Base-by-base conservation (phyloP, 1,140 invertebrate genomes). In the Trichonephila clavipes region DNA sequence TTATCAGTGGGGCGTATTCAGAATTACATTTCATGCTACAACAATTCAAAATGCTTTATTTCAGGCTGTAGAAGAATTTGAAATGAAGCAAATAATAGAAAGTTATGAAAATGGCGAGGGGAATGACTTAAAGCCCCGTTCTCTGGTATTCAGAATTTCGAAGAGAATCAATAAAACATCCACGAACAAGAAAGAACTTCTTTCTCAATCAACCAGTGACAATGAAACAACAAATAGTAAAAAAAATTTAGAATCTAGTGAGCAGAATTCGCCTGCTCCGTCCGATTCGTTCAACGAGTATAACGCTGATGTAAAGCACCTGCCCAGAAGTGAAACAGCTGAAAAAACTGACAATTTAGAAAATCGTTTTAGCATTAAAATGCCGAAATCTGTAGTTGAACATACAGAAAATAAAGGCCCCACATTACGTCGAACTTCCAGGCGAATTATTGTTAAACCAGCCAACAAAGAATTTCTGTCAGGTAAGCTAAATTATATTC, bases 81-180 rank as follows among this genome's bases (percentile, higher is more conserved):
- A 77, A 77, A 77, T 77, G 34, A 40, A 77, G 34, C 72, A 77
- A 77, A 34, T 77, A 19, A 24, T 34, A 18, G 34, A 24, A 34
- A 72, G 24, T 12, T 34, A 28, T 16, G 16, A 72, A 28, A n/a
- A 28, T 28, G 28, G 28, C 16, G 34, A 77, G 14, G 72, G 72
- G 18, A 40, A 19, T 18, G 24, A 28, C 12, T 77, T 64, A 16
- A 64, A 64, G 16, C 16, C 72, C 34, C 28, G 72, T 34, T 77
- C 72, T 18, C 34, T 77, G 28, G 72, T 77, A 77, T 77, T 77
- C 28, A 77, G 34, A 19, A 77, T 77, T 18, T 34, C 72, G 0
- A 77, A 77, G 34, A 28, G 72, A 77, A 77, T 40, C 18, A 77
- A 77, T 77, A 77, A 77, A 77, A 6, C 72, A 34, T 40, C 72